A percentile compares a stretch with the other conserved stretches of the same genome.
phyloP scores from a whole-genome alignment of 2,113 vertebrate genomes.

The Engraulis encrasicolus region DNA sequence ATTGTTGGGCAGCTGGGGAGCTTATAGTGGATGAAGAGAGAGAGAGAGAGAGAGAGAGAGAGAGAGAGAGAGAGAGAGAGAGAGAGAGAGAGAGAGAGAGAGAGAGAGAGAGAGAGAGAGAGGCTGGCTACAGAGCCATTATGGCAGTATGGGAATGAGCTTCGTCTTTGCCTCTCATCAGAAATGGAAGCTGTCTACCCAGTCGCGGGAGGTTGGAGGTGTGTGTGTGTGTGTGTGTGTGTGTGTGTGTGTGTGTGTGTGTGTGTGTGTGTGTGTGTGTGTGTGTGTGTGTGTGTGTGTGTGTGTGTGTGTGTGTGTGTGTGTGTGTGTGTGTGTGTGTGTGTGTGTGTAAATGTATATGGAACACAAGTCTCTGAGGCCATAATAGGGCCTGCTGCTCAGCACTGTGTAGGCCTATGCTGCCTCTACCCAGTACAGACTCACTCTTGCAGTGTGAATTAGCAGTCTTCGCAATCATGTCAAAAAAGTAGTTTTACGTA shows the following conservation, averaged over 20 bases:
- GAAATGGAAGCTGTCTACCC: constrained; percentile 61
- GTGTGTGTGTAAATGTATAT: constrained; percentile 31
- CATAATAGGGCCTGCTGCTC: constrained; percentile 56
- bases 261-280: not conserved
- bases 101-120: constrained; percentile 47
- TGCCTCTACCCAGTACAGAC: no score
- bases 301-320: not conserved
- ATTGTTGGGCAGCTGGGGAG: constrained; percentile 31
- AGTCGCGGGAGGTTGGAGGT: constrained; percentile 34
- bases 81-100: constrained; percentile 48
- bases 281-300: constrained; percentile 38
- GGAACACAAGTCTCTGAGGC: constrained; percentile 66
- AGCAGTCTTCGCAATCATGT: no score
- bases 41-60: constrained; percentile 50
- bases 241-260: not conserved
- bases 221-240: not conserved
- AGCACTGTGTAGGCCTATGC: constrained; percentile 48
- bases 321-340: not conserved
- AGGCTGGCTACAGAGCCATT: constrained; percentile 52
- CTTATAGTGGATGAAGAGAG: constrained; percentile 33
- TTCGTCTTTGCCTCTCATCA: constrained; percentile 52
- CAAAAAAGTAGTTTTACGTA: no score
- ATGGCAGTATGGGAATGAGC: constrained; percentile 52
- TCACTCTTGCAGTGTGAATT: no score
- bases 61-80: constrained; percentile 48